Evolutionary conservation across 2,797 vertebrate species (phyloP).

Genomic region (Schizothorax lantsangensis): DNA sequence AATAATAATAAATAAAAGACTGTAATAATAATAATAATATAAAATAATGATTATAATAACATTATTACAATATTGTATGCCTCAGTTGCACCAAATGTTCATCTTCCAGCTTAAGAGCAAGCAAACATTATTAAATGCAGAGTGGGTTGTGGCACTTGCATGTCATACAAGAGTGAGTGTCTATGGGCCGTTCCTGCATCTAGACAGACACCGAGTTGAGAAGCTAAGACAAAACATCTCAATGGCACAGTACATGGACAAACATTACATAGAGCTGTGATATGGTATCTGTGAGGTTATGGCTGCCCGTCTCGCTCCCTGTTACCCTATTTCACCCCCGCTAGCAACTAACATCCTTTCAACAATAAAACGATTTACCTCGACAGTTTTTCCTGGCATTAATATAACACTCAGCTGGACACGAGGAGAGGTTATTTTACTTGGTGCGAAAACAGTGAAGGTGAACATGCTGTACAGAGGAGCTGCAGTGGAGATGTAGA

Average conservation of each 20-base stretch:
- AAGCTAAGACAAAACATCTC: slow-evolving; percentile 42
- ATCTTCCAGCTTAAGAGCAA: background rate
- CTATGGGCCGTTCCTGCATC: slow-evolving; percentile 14
- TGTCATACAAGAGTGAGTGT: slow-evolving; percentile 22
- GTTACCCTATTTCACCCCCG: slow-evolving; percentile 24
- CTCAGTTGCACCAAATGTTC: background rate
- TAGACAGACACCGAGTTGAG: slow-evolving; percentile 25
- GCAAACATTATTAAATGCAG: background rate
- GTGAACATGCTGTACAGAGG: slow-evolving; percentile 34
- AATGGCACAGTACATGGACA: slow-evolving; percentile 28
- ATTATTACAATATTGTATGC: background rate
- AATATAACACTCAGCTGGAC: slow-evolving; percentile 50
- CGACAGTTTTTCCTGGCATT: slow-evolving; percentile 25
- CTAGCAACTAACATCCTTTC: slow-evolving; percentile 14
- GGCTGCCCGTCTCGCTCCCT: background rate
- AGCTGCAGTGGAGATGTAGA: slow-evolving; percentile 28
- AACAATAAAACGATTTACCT: slow-evolving; percentile 33
- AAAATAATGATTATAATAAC: background rate
- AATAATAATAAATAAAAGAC: background rate
- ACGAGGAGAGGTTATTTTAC: slow-evolving; percentile 26
- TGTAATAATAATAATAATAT: background rate
- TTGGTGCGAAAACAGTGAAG: slow-evolving; percentile 31
- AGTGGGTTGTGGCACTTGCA: slow-evolving; percentile 15
- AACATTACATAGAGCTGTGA: slow-evolving; percentile 47
- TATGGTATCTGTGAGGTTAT: slow-evolving; percentile 1